Conservation (phyloP, 2,797 vertebrate genomes). For the Lemur catta region DNA sequence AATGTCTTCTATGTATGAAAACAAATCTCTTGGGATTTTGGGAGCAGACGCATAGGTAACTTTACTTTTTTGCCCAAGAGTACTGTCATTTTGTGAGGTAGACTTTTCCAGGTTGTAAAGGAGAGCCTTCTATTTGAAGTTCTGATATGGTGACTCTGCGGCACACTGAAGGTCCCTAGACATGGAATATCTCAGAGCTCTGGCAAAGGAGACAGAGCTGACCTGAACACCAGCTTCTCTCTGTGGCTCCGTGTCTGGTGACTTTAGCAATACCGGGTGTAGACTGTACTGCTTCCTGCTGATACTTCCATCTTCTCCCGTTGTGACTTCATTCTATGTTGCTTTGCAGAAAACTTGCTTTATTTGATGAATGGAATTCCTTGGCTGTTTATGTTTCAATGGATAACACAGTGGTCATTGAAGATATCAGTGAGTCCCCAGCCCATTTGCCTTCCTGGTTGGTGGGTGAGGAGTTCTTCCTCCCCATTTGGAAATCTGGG, state of each 20-base stretch:
- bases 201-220: constrained; percentile 1
- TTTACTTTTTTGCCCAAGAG: neutral
- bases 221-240: constrained; percentile 1
- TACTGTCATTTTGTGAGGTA: constrained; percentile 14
- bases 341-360: constrained; percentile 89
- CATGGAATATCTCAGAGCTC: neutral
- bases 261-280: neutral
- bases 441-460: neutral
- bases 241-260: neutral
- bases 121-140: neutral
- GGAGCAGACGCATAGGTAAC: neutral
- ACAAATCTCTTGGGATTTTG: neutral
- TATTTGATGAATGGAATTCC: constrained; percentile 94
- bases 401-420: constrained; percentile 94
- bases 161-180: neutral
- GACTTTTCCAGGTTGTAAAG: constrained; percentile 27
- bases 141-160: neutral
- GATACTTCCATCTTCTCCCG: neutral
- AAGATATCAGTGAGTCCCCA: constrained; percentile 92
- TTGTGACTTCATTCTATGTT: constrained; percentile 62
- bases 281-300: neutral
- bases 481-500: neutral
- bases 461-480: constrained; percentile 35
- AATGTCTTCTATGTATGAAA: constrained; percentile 44
- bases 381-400: constrained; percentile 92